Percentiles rank a stretch among this genome's conserved stretches.
These are phyloP conservation scores for Etheostoma cragini DNA, from an alignment of 2,113 vertebrate species.

Conservation along the genomic window DNA sequence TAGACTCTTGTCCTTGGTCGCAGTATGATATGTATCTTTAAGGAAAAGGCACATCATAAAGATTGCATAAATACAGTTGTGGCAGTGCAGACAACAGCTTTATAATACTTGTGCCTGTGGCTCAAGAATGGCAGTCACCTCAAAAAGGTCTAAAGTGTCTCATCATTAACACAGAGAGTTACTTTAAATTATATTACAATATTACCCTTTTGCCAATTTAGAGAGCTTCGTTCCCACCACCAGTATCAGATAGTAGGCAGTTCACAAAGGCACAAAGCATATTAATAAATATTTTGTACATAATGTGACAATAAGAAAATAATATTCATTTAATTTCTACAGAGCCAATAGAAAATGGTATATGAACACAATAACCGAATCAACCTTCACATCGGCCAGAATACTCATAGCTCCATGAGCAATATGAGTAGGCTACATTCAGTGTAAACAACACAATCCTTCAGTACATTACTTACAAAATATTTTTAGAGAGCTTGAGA, in stretches of 20 bases:
- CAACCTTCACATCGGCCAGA: constrained; percentile 30
- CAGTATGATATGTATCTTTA: constrained; percentile 55
- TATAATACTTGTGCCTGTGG: constrained; percentile 60
- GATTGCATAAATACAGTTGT: constrained; percentile 42
- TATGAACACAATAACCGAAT: constrained; percentile 54
- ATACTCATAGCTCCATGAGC: constrained; percentile 28
- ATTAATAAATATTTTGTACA: constrained; percentile 76
- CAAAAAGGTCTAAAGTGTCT: constrained; percentile 34
- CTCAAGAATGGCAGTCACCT: constrained; percentile 72
- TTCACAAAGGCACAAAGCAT: constrained; percentile 67
- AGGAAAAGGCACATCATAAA: constrained; percentile 66
- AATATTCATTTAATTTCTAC: constrained; percentile 58
- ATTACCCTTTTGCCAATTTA: constrained; percentile 44
- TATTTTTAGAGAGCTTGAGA: constrained; percentile 53
- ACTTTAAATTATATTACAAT: not conserved
- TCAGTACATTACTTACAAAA: constrained; percentile 66
- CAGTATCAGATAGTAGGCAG: constrained; percentile 39
- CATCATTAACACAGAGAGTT: constrained; percentile 32
- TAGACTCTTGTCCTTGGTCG: constrained; percentile 33
- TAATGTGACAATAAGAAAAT: constrained; percentile 65
- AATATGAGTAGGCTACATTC: constrained; percentile 31
- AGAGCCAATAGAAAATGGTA: constrained; percentile 64
- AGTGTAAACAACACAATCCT: constrained; percentile 70
- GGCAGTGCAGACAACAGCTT: constrained; percentile 59
- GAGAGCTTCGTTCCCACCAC: constrained; percentile 46